Percentiles rank a stretch among this genome's conserved stretches.
Evolutionary conservation across 2,888 invertebrate genomes (phyloP).

Genomic region (Plutella xylostella): DNA sequence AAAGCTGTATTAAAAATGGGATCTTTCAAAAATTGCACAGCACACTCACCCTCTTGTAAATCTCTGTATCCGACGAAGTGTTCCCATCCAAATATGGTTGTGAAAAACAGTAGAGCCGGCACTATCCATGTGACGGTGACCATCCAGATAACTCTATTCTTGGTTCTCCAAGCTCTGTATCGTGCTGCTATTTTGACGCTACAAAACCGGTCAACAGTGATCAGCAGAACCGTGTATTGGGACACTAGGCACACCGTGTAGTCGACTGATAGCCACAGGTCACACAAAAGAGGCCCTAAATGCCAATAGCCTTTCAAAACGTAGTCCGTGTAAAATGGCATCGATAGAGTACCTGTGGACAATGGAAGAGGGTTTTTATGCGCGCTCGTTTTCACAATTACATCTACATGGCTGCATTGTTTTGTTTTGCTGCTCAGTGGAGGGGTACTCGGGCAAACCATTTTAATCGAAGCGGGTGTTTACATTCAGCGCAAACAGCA

Average conservation of each 20-base stretch:
- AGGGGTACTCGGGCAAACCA: no score
- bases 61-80: conserved; percentile 95
- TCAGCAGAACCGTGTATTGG: conserved; percentile 98
- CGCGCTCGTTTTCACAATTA: no score
- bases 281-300: conserved; percentile 94
- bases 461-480: no score
- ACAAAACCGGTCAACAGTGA: conserved; percentile 98
- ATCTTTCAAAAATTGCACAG: conserved; percentile 97
- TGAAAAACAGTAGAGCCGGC: conserved; percentile 95
- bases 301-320: conserved; percentile 97
- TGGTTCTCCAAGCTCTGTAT: conserved; percentile 97
- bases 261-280: conserved; percentile 98
- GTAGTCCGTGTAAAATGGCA: conserved; percentile 99
- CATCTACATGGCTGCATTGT: no score
- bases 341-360: conserved; percentile 89
- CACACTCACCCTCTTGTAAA: conserved; percentile 88
- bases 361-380: conserved; percentile 23
- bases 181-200: conserved; percentile 98
- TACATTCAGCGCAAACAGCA: no score
- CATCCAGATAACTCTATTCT: conserved; percentile 94
- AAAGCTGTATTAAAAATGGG: conserved; percentile 97
- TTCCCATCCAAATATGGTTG: conserved; percentile 99
- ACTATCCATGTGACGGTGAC: conserved; percentile 97
- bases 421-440: no score
- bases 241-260: conserved; percentile 99